phyloP scores from a whole-genome alignment of 2,113 vertebrate species.

The Odobenus rosmarus region DNA sequence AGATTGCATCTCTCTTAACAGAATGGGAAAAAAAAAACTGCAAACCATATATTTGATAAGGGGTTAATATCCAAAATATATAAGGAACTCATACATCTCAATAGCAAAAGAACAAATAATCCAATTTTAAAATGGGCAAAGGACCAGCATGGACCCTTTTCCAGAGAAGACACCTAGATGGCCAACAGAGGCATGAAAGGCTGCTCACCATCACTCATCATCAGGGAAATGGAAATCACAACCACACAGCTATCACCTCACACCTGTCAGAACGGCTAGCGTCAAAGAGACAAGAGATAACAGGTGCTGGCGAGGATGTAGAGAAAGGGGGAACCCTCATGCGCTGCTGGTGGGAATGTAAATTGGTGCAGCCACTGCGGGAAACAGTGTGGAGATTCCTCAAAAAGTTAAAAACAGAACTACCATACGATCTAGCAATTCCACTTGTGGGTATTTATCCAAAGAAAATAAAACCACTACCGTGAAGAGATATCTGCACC shows the following conservation, averaged over 20 bases:
- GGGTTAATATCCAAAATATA: background rate
- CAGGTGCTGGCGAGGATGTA: background rate
- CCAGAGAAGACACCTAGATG: background rate
- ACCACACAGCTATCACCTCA: background rate
- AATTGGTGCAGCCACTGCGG: background rate
- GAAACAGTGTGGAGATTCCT: background rate
- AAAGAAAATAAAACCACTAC: background rate
- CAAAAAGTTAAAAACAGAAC: background rate
- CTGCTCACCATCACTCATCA: background rate
- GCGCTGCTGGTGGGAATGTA: background rate
- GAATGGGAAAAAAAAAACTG: background rate
- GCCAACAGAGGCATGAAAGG: background rate
- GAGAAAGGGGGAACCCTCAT: background rate
- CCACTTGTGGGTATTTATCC: background rate
- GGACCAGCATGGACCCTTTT: background rate
- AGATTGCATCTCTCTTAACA: background rate
- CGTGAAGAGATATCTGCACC: background rate
- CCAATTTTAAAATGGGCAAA: background rate
- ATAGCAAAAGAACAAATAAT: background rate
- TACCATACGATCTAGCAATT: background rate
- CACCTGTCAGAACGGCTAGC: background rate
- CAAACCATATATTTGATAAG: background rate
- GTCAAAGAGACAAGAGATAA: background rate
- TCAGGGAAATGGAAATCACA: background rate
- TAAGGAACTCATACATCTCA: background rate